Conservation (phyloP, 2,888 invertebrate genomes). For the Dolichomitus sp. region DNA sequence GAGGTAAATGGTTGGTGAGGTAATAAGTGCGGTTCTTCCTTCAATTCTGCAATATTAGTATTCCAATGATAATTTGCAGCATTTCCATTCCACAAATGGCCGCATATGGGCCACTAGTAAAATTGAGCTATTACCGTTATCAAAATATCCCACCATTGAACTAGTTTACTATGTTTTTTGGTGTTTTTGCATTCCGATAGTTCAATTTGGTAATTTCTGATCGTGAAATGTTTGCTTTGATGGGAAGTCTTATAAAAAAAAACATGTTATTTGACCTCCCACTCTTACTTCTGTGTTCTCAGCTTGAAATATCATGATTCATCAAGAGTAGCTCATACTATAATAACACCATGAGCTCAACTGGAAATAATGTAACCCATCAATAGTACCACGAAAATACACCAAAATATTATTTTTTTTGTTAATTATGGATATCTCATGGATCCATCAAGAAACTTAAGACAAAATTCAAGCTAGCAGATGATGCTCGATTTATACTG, state of each 20-base stretch:
- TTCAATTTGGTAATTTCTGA: not conserved
- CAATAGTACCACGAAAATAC: no score
- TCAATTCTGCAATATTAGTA: not conserved
- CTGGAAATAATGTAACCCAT: no score
- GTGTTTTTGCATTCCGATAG: not conserved
- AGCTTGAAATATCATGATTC: not conserved
- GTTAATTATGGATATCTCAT: no score
- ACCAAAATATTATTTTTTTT: no score
- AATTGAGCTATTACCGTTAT: no score
- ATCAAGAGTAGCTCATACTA: no score
- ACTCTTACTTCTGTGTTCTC: not conserved
- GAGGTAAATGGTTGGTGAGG: not conserved
- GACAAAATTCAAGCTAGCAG: no score
- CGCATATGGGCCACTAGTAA: no score
- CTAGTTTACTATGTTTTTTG: not conserved
- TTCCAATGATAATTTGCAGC: not conserved
- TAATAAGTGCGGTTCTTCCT: not conserved
- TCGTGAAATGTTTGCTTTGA: not conserved
- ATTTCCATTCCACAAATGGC: not conserved
- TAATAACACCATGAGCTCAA: no score
- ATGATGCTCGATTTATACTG: no score
- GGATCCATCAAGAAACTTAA: no score
- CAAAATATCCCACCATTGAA: not conserved
- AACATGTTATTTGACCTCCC: not conserved
- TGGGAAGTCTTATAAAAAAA: not conserved